A percentile compares a stretch with the other conserved stretches of the same genome.
Evolutionary conservation across 2,797 vertebrate genomes (phyloP).

Genomic region (Syndactyla subalaris): DNA sequence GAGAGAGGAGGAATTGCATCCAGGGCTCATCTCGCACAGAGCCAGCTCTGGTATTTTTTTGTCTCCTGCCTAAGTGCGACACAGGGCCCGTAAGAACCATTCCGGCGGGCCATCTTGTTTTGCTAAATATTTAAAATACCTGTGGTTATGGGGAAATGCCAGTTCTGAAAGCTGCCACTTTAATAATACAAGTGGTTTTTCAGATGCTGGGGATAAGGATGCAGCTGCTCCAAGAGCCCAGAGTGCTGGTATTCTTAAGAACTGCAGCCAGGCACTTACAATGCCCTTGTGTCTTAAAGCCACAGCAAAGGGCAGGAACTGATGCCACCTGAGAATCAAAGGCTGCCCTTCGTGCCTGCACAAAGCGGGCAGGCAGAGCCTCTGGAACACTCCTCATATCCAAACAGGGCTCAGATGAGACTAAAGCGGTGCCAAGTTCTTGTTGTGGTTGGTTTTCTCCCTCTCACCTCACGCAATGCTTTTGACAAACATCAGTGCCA

Average conservation of each 20-base stretch:
- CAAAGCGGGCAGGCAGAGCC: not conserved
- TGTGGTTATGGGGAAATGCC: slow-evolving; percentile 47
- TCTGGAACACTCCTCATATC: not conserved
- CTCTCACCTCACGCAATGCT: not conserved
- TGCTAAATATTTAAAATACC: slow-evolving; percentile 64
- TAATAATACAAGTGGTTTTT: slow-evolving; percentile 44
- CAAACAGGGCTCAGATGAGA: not conserved
- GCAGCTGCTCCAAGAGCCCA: slow-evolving; percentile 40
- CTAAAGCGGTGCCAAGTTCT: not conserved
- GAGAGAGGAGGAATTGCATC: not conserved
- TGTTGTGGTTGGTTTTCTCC: not conserved
- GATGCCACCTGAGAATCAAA: slow-evolving; percentile 14
- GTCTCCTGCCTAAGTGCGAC: not conserved
- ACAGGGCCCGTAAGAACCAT: not conserved
- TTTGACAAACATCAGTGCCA: not conserved
- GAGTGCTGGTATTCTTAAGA: slow-evolving; percentile 38
- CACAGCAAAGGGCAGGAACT: slow-evolving; percentile 19
- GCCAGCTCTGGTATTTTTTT: not conserved
- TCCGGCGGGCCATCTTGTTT: not conserved
- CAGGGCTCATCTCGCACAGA: not conserved
- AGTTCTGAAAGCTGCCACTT: slow-evolving; percentile 44
- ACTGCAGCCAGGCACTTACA: slow-evolving; percentile 33
- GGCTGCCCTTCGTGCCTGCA: not conserved
- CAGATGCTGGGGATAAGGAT: slow-evolving; percentile 51
- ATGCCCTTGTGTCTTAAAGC: slow-evolving; percentile 36